These are phyloP conservation scores for Ypsolopha sequella DNA, from an alignment of 2,888 invertebrate species.

Conservation along the genomic window DNA sequence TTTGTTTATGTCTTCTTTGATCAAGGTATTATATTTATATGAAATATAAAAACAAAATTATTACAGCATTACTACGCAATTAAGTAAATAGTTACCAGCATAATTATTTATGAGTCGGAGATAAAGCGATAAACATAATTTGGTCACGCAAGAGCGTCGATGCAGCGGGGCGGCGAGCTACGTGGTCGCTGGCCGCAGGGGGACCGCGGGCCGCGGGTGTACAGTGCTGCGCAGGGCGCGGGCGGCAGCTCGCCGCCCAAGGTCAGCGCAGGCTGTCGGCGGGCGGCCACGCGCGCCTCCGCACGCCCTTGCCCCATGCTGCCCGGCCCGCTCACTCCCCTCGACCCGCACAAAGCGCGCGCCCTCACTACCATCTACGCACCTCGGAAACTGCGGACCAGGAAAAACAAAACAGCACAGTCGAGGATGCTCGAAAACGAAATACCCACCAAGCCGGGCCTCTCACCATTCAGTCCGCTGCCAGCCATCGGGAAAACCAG, in stretches of 20 bases:
- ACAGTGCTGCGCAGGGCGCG: slow-evolving; percentile 15
- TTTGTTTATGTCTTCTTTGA: not conserved
- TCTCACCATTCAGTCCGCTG: slow-evolving; percentile 59
- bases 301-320: slow-evolving; percentile 41
- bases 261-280: slow-evolving; percentile 44
- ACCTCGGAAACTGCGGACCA: slow-evolving; percentile 47
- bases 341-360: slow-evolving; percentile 51
- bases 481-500: slow-evolving; percentile 56
- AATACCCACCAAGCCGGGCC: slow-evolving; percentile 36
- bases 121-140: too few species aligned
- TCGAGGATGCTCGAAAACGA: slow-evolving; percentile 56
- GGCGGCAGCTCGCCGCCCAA: slow-evolving; percentile 30
- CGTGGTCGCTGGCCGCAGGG: not conserved
- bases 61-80: too few species aligned
- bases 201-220: not conserved
- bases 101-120: too few species aligned
- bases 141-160: not conserved
- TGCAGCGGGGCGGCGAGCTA: not conserved
- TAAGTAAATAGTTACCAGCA: too few species aligned
- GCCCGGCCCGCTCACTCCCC: slow-evolving; percentile 51
- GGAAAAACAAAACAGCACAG: slow-evolving; percentile 51
- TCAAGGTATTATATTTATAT: not conserved
- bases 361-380: slow-evolving; percentile 60
- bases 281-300: slow-evolving; percentile 39
- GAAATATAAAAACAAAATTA: too few species aligned